A percentile compares a stretch with the other conserved stretches of the same genome.
phyloP scores from a whole-genome alignment of 2,888 invertebrate genomes.

The Mythimna impura region DNA sequence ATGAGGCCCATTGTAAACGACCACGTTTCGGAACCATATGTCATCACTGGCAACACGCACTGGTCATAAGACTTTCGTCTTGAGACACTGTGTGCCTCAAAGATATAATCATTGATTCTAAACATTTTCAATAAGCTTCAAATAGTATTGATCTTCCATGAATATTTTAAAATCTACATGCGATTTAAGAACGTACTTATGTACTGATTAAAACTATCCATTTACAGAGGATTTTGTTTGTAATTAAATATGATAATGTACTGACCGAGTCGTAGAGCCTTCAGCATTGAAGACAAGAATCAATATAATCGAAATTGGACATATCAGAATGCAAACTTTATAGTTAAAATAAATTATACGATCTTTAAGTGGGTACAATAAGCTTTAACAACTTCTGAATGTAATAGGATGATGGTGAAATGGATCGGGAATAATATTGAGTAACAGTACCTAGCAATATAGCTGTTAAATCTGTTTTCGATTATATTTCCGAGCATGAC shows the following conservation, averaged over 20 bases:
- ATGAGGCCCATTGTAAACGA: no score
- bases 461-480: neutral
- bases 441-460: no score
- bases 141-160: constrained; percentile 42
- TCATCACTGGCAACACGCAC: no score
- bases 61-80: no score
- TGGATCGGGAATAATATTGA: neutral
- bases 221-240: constrained; percentile 30
- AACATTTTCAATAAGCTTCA: constrained; percentile 33
- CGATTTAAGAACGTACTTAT: constrained; percentile 37
- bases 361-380: neutral
- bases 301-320: constrained; percentile 30
- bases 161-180: constrained; percentile 50
- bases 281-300: constrained; percentile 34
- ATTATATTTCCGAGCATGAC: neutral
- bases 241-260: constrained; percentile 61
- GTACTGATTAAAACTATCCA: constrained; percentile 49
- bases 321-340: constrained; percentile 8
- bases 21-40: no score
- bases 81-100: no score
- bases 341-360: constrained; percentile 31
- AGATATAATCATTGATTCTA: no score
- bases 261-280: neutral
- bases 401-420: neutral
- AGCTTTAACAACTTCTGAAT: neutral